Conservation (phyloP, 2,888 invertebrate genomes). For the Synergus umbraculus region DNA sequence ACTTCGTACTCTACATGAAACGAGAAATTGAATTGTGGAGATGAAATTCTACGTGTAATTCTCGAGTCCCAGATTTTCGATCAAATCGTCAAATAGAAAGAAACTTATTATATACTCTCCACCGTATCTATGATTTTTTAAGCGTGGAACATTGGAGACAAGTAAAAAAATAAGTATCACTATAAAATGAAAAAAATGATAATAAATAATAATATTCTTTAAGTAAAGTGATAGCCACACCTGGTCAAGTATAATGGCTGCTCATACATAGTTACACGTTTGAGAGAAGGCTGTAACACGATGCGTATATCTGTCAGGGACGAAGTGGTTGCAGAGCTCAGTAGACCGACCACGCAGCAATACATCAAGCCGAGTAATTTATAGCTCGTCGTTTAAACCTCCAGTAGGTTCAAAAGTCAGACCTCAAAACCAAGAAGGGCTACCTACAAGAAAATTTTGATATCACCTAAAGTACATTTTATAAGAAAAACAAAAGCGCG, state of each 20-base stretch:
- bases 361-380: conserved; percentile 72
- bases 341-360: conserved; percentile 68
- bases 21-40: conserved; percentile 62
- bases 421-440: conserved; percentile 60
- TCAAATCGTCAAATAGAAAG: background rate
- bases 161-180: too few relatives aligned
- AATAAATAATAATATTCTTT: too few relatives aligned
- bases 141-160: too few relatives aligned
- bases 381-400: conserved; percentile 70
- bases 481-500: too few relatives aligned
- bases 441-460: background rate
- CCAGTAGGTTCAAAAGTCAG: conserved; percentile 70
- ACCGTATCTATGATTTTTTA: background rate
- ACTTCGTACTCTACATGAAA: conserved; percentile 17
- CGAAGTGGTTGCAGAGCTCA: conserved; percentile 61
- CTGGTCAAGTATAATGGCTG: conserved; percentile 48
- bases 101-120: background rate
- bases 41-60: conserved; percentile 57
- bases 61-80: background rate
- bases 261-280: conserved; percentile 51
- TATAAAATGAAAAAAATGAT: too few relatives aligned
- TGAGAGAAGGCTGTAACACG: conserved; percentile 48
- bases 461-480: background rate
- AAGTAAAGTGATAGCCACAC: background rate
- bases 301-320: conserved; percentile 60